Percentiles rank a stretch among this genome's conserved stretches.
Conservation (phyloP, 1,140 invertebrate species). For the Laupala kohalensis region DNA sequence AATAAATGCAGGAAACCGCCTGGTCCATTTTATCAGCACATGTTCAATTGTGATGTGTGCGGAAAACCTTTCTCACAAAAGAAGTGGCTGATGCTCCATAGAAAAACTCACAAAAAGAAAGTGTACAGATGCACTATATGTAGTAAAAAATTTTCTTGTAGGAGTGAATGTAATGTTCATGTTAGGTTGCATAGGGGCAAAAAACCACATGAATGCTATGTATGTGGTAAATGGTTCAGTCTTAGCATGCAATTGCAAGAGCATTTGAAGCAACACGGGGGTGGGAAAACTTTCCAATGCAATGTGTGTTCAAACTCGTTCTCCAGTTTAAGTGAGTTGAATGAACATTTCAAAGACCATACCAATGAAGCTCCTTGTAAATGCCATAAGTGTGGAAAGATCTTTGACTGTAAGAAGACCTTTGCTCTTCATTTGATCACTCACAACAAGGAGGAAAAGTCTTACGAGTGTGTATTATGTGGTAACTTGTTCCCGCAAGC, state of each 20-base stretch:
- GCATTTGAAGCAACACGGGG: neutral
- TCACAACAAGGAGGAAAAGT: neutral
- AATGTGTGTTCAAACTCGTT: neutral
- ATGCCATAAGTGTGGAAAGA: neutral
- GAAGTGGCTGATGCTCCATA: neutral
- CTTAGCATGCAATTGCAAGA: neutral
- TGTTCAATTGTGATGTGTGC: neutral
- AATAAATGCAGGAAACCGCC: neutral
- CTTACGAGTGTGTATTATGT: neutral
- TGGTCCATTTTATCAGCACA: neutral
- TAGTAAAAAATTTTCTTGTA: neutral
- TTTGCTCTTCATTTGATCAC: neutral
- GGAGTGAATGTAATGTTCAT: neutral
- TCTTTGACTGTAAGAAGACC: neutral
- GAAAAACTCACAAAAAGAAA: neutral
- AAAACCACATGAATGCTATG: neutral
- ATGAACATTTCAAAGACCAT: neutral
- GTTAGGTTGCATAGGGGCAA: neutral
- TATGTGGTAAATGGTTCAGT: neutral
- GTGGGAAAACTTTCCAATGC: neutral
- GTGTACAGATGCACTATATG: neutral
- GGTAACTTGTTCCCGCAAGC: neutral
- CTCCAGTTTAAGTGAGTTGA: neutral
- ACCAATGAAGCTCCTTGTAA: neutral
- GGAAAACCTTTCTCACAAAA: neutral